These are phyloP conservation scores for Laupala kohalensis DNA, from an alignment of 1,140 invertebrate species.

Conservation along the genomic window DNA sequence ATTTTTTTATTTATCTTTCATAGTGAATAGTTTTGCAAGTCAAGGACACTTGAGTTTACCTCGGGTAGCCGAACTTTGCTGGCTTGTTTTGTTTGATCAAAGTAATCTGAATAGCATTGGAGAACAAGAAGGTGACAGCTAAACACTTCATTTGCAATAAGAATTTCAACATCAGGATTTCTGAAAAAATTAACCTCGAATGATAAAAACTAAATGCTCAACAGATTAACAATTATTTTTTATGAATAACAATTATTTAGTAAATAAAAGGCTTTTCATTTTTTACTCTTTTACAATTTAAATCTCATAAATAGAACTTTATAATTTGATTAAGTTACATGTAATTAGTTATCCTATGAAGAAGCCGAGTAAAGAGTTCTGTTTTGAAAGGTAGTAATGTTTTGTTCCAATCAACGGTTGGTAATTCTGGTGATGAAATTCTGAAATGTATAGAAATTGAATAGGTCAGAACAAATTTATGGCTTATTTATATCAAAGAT, in stretches of 20 bases:
- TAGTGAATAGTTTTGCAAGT: too few species aligned
- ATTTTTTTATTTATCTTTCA: too few species aligned
- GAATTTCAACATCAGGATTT: constrained; percentile 41
- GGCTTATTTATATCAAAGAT: not conserved
- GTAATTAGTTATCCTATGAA: constrained; percentile 38
- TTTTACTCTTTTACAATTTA: too few species aligned
- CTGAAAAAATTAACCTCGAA: constrained; percentile 24
- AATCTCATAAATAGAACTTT: not conserved
- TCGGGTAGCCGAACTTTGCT: not conserved
- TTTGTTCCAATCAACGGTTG: constrained; percentile 35
- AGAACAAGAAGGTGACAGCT: constrained; percentile 39
- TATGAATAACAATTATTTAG: too few species aligned
- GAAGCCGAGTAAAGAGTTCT: constrained; percentile 37
- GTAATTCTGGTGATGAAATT: not conserved
- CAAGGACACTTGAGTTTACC: too few species aligned
- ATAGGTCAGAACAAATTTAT: not conserved
- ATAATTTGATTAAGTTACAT: constrained; percentile 28
- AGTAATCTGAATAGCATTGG: constrained; percentile 24
- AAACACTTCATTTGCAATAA: constrained; percentile 39
- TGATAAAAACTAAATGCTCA: too few species aligned
- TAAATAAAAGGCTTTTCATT: too few species aligned
- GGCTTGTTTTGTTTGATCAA: not conserved
- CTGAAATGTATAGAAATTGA: not conserved
- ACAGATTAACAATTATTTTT: too few species aligned
- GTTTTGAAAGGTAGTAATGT: constrained; percentile 39